These are phyloP conservation scores for Leptopilina drosophilae DNA, from an alignment of 2,888 invertebrate genomes.

Conservation along the genomic window DNA sequence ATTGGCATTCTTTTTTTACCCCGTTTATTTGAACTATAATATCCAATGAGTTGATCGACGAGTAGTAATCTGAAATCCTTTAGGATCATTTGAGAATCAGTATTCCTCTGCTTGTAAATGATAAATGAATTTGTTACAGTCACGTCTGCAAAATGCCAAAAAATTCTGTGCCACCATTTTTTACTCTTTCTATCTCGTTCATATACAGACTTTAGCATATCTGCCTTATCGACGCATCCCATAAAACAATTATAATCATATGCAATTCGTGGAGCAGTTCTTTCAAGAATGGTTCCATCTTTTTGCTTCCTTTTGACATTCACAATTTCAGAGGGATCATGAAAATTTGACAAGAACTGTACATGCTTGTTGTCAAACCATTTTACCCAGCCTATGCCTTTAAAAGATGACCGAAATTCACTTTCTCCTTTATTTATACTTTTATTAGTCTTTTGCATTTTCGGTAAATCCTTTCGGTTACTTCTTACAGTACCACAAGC, in stretches of 20 bases:
- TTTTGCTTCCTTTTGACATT: constrained; percentile 23
- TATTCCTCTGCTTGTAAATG: neutral
- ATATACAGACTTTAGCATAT: constrained; percentile 17
- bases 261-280: constrained; percentile 13
- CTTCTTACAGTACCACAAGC: constrained; percentile 27
- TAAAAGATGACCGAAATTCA: constrained; percentile 25
- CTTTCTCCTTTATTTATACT: neutral
- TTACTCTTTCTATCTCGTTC: constrained; percentile 4
- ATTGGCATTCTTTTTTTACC: constrained; percentile 9
- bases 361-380: neutral
- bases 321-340: constrained; percentile 3
- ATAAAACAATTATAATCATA: constrained; percentile 20
- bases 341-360: constrained; percentile 21
- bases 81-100: neutral
- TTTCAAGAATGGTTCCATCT: constrained; percentile 10
- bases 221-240: constrained; percentile 21
- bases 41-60: too few species aligned
- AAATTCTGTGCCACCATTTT: constrained; percentile 18
- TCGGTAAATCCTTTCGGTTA: constrained; percentile 6
- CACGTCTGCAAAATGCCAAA: constrained; percentile 10
- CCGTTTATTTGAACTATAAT: neutral
- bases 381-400: constrained; percentile 10
- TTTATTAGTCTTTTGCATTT: neutral
- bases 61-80: too few species aligned
- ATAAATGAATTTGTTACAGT: too few species aligned